Conservation (phyloP, 2,113 vertebrate species). For the Chloroceryle aenea region DNA sequence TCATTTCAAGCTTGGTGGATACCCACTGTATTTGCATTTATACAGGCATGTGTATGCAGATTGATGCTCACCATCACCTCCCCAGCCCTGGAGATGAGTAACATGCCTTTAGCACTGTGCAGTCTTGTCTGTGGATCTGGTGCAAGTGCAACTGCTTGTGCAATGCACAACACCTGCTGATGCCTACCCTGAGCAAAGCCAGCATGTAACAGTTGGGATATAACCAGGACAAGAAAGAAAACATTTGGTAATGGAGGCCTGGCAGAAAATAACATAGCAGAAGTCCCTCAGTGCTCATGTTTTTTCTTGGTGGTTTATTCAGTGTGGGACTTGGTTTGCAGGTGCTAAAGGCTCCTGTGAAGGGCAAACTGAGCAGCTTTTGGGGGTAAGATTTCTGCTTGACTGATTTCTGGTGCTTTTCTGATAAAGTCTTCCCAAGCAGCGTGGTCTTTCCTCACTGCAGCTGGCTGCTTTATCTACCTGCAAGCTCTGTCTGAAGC, state of each 20-base stretch:
- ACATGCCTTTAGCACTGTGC: background rate
- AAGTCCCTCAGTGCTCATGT: background rate
- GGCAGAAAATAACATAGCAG: background rate
- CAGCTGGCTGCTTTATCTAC: background rate
- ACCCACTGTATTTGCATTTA: background rate
- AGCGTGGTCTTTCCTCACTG: background rate
- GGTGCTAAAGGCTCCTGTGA: background rate
- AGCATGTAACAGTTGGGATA: background rate
- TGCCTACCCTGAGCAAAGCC: background rate
- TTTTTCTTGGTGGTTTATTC: background rate
- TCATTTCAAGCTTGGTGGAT: background rate
- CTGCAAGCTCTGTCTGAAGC: background rate
- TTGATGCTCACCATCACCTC: background rate
- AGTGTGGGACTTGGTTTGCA: background rate
- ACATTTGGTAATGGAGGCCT: background rate
- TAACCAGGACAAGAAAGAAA: background rate
- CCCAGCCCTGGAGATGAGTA: rapidly evolving
- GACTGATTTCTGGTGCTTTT: background rate
- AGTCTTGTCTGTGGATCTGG: background rate
- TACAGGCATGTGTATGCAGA: background rate
- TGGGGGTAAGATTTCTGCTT: background rate
- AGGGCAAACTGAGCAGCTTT: rapidly evolving
- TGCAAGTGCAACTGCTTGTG: background rate
- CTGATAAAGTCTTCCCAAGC: background rate
- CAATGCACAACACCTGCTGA: background rate